Evolutionary conservation across 30 jellyfish, hydroid and myxozoan genomes (phyloP).

Genomic region (Catostylus mosaicus): DNA sequence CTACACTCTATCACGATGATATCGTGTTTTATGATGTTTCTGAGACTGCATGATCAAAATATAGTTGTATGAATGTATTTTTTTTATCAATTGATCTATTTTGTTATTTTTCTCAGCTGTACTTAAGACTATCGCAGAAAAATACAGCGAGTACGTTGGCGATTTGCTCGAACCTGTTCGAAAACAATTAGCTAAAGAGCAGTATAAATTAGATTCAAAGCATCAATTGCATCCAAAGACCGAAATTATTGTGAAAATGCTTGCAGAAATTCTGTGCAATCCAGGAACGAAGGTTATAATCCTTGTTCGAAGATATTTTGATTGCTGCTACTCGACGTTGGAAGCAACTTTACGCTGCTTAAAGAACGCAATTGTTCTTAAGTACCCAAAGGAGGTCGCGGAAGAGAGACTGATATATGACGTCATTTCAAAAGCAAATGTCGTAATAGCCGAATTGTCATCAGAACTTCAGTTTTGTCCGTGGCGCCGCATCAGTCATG

Average conservation of each 20-base stretch:
- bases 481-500: constrained; percentile 70
- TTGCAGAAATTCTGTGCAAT: constrained; percentile 14
- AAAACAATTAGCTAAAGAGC: constrained; percentile 59
- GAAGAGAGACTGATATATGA: constrained; percentile 42
- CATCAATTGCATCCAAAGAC: constrained; percentile 66
- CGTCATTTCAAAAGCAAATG: constrained; percentile 63
- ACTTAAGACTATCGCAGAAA: constrained; percentile 56
- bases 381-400: constrained; percentile 68
- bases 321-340: constrained; percentile 40
- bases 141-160: constrained; percentile 42
- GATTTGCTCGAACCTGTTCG: constrained; percentile 67
- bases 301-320: constrained; percentile 65
- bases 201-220: constrained; percentile 33
- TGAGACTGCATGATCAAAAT: too few relatives aligned
- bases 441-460: constrained; percentile 69
- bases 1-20: too few relatives aligned
- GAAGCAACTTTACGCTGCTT: constrained; percentile 33
- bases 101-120: constrained; percentile 32
- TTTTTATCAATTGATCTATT: neutral
- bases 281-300: constrained; percentile 54
- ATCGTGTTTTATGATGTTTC: too few relatives aligned
- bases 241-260: constrained; percentile 26
- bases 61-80: too few relatives aligned
- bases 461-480: constrained; percentile 80
- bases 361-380: constrained; percentile 32